These are phyloP conservation scores for Calameuta pallipes DNA, from an alignment of 2,888 invertebrate genomes.

Conservation along the genomic window DNA sequence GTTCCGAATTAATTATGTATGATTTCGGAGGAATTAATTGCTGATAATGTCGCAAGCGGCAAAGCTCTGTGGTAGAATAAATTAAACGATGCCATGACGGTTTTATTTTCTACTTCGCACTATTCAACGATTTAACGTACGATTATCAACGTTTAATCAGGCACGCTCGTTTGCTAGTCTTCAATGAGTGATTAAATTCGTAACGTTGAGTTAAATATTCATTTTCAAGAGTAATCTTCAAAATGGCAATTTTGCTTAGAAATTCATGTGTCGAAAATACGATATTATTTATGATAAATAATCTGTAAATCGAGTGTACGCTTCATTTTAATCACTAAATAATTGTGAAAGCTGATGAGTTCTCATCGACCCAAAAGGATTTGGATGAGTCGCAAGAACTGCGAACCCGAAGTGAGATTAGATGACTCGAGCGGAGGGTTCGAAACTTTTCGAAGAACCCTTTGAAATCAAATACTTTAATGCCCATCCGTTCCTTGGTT, in stretches of 20 bases:
- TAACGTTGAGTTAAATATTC: neutral
- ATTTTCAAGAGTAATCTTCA: neutral
- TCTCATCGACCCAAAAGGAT: neutral
- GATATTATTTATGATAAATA: neutral
- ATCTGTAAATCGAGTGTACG: neutral
- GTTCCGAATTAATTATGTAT: neutral
- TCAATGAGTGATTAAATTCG: too few relatives aligned
- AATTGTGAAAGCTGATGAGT: neutral
- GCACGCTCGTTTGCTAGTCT: too few relatives aligned
- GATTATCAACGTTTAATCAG: neutral
- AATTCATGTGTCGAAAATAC: neutral
- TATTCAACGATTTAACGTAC: neutral
- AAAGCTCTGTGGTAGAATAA: neutral
- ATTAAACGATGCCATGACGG: neutral
- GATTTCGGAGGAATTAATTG: neutral
- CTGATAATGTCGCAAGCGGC: neutral
- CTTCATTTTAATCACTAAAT: neutral
- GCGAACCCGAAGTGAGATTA: constrained; percentile 8
- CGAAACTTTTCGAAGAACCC: constrained; percentile 15
- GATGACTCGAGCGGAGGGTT: constrained; percentile 8
- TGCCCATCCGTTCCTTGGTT: constrained; percentile 16
- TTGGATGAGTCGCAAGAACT: neutral
- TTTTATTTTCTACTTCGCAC: neutral
- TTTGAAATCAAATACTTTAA: constrained; percentile 23
- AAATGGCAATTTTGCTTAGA: neutral